A percentile compares a stretch with the other conserved stretches of the same genome.
Conservation (phyloP, 2,888 invertebrate genomes). For the Sphaerophoria taeniata region DNA sequence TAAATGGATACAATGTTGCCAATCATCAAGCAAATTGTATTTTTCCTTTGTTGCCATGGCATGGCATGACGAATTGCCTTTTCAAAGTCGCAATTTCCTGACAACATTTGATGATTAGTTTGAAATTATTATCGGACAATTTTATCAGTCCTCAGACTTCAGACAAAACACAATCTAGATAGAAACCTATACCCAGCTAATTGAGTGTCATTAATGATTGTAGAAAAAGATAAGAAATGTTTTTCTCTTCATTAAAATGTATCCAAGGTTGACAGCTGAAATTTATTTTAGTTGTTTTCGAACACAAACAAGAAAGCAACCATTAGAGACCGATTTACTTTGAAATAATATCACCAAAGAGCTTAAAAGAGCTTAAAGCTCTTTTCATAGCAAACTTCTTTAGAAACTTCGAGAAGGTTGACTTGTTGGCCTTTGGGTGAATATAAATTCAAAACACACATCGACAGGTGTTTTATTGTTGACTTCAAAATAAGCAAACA, state of each 20-base stretch:
- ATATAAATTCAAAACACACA: neutral
- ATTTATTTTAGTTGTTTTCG: neutral
- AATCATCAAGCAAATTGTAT: neutral
- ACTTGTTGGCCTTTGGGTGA: neutral
- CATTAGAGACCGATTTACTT: neutral
- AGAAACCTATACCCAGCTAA: neutral
- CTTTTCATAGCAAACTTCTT: neutral
- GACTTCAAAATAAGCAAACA: neutral
- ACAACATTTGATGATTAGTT: conserved; percentile 1
- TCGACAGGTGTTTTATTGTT: neutral
- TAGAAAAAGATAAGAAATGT: neutral
- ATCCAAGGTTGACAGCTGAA: neutral
- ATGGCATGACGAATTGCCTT: neutral
- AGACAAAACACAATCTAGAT: neutral
- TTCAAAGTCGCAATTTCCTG: conserved; percentile 20
- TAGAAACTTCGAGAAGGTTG: neutral
- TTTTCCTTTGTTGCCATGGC: conserved; percentile 3
- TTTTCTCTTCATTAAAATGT: neutral
- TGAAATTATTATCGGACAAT: conserved; percentile 8
- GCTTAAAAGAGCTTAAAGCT: conserved; percentile 8
- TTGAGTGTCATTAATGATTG: neutral
- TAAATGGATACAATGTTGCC: neutral
- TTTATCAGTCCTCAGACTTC: neutral
- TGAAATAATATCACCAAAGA: conserved; percentile 12
- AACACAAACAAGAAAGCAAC: neutral